phyloP scores from a whole-genome alignment of 2,888 invertebrate genomes.

The Chironomus riparius region DNA sequence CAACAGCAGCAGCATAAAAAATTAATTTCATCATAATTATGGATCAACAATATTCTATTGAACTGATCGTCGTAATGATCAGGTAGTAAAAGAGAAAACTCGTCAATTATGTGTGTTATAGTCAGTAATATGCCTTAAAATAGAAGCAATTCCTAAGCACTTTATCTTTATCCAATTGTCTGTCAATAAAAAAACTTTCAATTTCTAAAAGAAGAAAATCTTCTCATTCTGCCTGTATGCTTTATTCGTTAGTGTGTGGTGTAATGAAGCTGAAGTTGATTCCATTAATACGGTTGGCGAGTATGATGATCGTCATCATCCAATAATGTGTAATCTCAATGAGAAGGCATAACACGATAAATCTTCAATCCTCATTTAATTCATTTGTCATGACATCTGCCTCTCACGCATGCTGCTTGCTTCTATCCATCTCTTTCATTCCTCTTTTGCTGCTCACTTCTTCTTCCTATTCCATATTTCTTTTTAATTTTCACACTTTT shows the following conservation, averaged over 20 bases:
- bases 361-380: background rate
- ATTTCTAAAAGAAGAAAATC: background rate
- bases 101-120: background rate
- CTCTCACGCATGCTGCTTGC: background rate
- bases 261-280: background rate
- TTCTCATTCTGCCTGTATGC: too few relatives aligned
- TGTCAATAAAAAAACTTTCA: background rate
- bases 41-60: background rate
- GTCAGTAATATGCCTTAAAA: too few relatives aligned
- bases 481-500: conserved; percentile 17
- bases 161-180: conserved; percentile 1
- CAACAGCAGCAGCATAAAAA: background rate
- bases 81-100: conserved; percentile 11
- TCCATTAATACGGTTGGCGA: background rate
- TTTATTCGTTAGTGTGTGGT: background rate
- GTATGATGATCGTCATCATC: conserved; percentile 2
- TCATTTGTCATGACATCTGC: conserved; percentile 20
- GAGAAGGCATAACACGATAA: conserved; percentile 13
- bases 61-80: background rate
- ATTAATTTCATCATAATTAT: conserved; percentile 7
- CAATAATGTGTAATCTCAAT: conserved; percentile 15
- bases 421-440: too few relatives aligned
- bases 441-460: background rate
- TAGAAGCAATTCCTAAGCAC: background rate
- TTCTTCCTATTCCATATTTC: background rate